phyloP scores from a whole-genome alignment of 1,140 invertebrate species.

The Drosophila malerkotliana region DNA sequence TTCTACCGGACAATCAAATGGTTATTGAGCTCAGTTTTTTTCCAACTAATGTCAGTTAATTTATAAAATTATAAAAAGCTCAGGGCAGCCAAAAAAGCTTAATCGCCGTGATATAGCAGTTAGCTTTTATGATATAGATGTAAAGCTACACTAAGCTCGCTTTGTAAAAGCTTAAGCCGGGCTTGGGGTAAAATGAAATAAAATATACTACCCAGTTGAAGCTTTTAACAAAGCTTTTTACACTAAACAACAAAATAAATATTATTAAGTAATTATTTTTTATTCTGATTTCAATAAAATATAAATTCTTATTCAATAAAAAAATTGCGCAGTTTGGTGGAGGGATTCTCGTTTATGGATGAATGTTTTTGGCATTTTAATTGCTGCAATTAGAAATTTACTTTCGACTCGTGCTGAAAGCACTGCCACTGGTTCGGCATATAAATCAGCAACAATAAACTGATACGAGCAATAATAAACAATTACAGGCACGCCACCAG shows the following conservation, averaged over 20 bases:
- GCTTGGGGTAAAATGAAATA: neutral
- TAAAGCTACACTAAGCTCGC: neutral
- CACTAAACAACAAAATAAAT: conserved; percentile 10
- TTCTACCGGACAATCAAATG: conserved; percentile 30
- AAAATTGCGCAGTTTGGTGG: neutral
- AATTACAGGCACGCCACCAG: conserved; percentile 61
- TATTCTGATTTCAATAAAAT: neutral
- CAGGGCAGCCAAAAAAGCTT: neutral
- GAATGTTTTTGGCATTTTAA: conserved; percentile 6
- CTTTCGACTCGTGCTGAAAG: conserved; percentile 38
- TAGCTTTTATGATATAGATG: neutral
- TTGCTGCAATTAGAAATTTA: conserved; percentile 50
- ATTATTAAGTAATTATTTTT: neutral
- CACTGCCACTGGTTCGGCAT: conserved; percentile 4
- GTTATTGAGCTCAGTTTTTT: conserved; percentile 34
- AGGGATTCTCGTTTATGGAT: neutral
- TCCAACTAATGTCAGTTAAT: neutral
- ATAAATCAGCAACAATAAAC: conserved; percentile 42
- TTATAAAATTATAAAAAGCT: conserved; percentile 11
- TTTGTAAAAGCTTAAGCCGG: conserved; percentile 4
- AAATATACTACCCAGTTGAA: neutral
- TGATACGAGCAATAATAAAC: conserved; percentile 17
- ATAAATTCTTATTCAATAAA: neutral
- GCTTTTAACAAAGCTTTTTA: conserved; percentile 21
- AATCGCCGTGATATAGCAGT: neutral